Evolutionary conservation across 2,888 invertebrate species (phyloP), one percentile per base, ranked within the genome.

Genomic region (Mystacides longicornis): DNA sequence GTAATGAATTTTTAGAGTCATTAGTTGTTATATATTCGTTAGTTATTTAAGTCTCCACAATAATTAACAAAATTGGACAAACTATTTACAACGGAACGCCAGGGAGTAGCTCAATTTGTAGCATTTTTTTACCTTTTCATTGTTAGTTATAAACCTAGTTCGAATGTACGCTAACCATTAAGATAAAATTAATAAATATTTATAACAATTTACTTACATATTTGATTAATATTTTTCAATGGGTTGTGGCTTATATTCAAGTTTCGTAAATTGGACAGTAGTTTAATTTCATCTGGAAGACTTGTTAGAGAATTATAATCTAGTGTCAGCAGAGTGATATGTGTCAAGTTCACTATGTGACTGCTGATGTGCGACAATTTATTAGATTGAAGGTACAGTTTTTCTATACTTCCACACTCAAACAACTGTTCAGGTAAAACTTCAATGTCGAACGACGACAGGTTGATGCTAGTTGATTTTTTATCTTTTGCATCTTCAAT

Each of bases 241-340:
- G 70, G 69, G 63, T 73, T 73, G 58, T 72, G 68, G 58, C 71
- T 71, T 23, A 73, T 63, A 61, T 73, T 73, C 54, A 73, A 62
- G 19, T 65, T 65, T 33, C 65, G 64, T 22, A 73, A 62, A 23
- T 67, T 65, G 21, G 64, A 63, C 51, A 72, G 61, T 27, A 66
- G 59, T 48, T 62, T 65, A 22, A 73, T 56, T 22, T 64, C 66
- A 49, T 62, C 62, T 2, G 73, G 73, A 62, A 72, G 69, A 45
- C 50, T 62, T 56, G 65, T 63, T 23, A 73, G 64, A 45, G 66
- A 65, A 60, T 73, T 73, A 58, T 69, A 69, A 57, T 71, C 70
- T 53, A 72, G 60, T 11, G 69, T 67, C 50, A 72, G 62, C 31
- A 67, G 66, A 46, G 67, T 66, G n/a, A 73, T 60, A 58, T 68